These are phyloP conservation scores for Syngnathus rostellatus DNA, from an alignment of 2,797 vertebrate genomes.

Conservation along the genomic window DNA sequence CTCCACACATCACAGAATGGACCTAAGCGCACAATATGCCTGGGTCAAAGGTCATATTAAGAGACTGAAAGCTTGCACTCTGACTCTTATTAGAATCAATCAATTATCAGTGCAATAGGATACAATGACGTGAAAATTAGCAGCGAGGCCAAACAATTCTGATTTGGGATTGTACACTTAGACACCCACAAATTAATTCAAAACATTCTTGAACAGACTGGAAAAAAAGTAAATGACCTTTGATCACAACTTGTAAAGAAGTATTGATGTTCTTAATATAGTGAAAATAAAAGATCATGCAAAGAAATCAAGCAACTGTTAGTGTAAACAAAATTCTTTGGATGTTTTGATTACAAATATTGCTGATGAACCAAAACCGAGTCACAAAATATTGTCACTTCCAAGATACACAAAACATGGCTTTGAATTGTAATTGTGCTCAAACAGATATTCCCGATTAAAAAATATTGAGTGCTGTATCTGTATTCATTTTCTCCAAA, in stretches of 20 bases:
- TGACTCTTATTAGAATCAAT: slow-evolving; percentile 22
- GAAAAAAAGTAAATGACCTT: not conserved
- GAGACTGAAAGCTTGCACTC: slow-evolving; percentile 37
- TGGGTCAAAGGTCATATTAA: slow-evolving; percentile 55
- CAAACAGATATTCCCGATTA: no score
- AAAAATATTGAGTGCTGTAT: no score
- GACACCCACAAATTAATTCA: not conserved
- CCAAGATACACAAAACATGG: no score
- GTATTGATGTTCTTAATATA: no score
- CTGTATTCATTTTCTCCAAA: no score
- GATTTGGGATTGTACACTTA: not conserved
- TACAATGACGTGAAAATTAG: not conserved
- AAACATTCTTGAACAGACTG: not conserved
- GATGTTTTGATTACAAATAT: no score
- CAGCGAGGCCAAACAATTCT: not conserved
- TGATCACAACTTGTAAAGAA: no score
- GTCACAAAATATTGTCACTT: no score
- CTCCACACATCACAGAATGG: slow-evolving; percentile 65
- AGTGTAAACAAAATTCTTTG: not conserved
- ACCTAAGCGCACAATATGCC: slow-evolving; percentile 48
- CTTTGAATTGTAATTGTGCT: no score
- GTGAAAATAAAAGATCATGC: not conserved
- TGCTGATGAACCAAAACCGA: no score
- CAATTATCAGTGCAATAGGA: not conserved
- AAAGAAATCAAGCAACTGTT: no score